Evolutionary conservation across 2,888 invertebrate species (phyloP), one percentile per base, ranked within the genome.

Genomic region (Anthoptus insignis): DNA sequence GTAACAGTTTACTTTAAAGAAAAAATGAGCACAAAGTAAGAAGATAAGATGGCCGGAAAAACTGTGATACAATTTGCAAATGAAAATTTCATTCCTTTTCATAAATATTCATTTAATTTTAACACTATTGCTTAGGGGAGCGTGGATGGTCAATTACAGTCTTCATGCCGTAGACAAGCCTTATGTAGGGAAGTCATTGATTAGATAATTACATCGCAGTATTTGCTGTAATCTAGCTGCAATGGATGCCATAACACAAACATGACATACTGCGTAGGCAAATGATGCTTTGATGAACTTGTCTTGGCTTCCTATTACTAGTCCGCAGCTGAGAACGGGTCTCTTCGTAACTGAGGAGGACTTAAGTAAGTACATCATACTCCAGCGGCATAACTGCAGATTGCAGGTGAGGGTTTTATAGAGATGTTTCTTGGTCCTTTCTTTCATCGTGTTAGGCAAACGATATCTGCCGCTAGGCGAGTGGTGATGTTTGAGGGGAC

Each of bases 51-150:
- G 22, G 29, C 11, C 42, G 27, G 53, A 34, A 53, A 24, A 53
- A 45, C 22, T 16, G 53, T n/a, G 45, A 53, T 60, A 53, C 52
- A 60, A 60, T 53, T 60, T 60, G 32, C 32, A 21, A 45, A 60
- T 60, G 32, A 32, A 53, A 53, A 53, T 45, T 53, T 32, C 45
- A 11, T 21, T 45, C 22, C 60, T 53, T 53, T 39, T 54, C 22
- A 37, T 13, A 29, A 52, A 52, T 45, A 45, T 22, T 45, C 21
- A 45, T 45, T 45, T 45, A 45, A 1, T 45, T 45, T 45, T 22
- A 19, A 45, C 45, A 45, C 5, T 45, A 45, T 42, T 45, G 58
- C 45, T 47, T 47, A 32, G 47, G 58, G 47, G 58, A 58, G 47
- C 42, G 19, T 32, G 47, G 27, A 45, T 32, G 29, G 47, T 47